phyloP scores from a whole-genome alignment of 2,113 vertebrate genomes.

The Aspidoscelis tigris region DNA sequence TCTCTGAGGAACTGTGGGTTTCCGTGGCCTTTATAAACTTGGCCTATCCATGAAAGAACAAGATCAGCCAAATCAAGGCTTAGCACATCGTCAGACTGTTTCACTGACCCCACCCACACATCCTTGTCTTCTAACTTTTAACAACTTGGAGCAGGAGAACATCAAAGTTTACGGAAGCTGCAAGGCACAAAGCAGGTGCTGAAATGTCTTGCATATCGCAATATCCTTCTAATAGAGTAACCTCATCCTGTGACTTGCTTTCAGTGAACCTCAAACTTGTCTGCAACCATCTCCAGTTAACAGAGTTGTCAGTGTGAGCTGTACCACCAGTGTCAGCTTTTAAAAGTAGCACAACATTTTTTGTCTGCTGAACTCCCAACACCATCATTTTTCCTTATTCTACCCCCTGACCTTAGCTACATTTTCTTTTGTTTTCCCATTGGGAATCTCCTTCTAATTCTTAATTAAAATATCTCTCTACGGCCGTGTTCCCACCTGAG shows the following conservation, averaged over 20 bases:
- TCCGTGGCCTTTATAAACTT: neutral
- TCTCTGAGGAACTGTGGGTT: constrained; percentile 2
- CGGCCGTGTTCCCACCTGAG: too few relatives aligned
- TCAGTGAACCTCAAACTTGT: neutral
- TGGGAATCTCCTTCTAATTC: neutral
- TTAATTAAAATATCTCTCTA: neutral
- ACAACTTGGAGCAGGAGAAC: neutral
- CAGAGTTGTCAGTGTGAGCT: neutral
- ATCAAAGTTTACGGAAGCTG: neutral
- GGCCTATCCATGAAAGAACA: neutral
- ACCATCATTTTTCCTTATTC: neutral
- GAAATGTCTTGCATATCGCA: neutral
- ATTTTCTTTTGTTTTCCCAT: neutral
- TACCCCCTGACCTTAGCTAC: neutral
- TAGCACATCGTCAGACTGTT: neutral
- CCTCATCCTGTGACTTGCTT: neutral
- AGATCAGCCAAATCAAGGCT: neutral
- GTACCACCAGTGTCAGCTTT: neutral
- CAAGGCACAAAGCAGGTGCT: neutral
- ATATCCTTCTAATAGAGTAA: neutral
- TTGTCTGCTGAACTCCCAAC: neutral
- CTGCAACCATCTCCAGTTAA: neutral
- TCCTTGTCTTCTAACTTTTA: neutral
- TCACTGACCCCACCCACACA: neutral
- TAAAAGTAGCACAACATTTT: neutral